phyloP scores from a whole-genome alignment of 2,113 vertebrate genomes.

The Odocoileus virginianus region DNA sequence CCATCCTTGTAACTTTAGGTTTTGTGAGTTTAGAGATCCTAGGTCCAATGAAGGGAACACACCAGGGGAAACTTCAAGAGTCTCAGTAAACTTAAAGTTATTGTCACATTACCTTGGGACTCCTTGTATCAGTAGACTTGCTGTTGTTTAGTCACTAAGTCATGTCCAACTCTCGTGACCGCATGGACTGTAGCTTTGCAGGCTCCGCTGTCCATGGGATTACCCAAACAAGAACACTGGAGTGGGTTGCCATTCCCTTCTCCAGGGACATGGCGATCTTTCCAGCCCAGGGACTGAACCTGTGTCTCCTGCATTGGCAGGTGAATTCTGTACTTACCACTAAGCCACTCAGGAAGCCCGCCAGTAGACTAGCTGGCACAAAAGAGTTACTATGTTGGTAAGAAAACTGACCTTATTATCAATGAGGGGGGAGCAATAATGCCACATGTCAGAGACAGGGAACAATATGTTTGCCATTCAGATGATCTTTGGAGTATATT shows the following conservation, averaged over 20 bases:
- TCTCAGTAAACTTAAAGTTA: not conserved
- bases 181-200: not conserved
- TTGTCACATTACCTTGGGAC: not conserved
- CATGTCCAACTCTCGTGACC: not conserved
- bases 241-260: not conserved
- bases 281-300: not conserved
- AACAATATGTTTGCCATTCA: not conserved
- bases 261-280: not conserved
- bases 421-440: not conserved
- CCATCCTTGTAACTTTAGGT: not conserved
- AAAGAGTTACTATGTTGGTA: not conserved
- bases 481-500: not conserved
- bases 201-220: not conserved
- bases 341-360: rapidly evolving
- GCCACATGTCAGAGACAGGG: not conserved
- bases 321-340: not conserved
- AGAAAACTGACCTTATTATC: not conserved
- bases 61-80: not conserved
- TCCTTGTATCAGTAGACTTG: not conserved
- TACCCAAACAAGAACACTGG: not conserved
- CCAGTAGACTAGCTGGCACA: not conserved
- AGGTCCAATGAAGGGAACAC: not conserved
- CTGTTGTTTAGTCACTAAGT: not conserved
- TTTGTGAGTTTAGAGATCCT: not conserved
- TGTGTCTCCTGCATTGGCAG: not conserved